Evolutionary conservation across 2,113 vertebrate genomes (phyloP).

Genomic region (Gallinago undulata): DNA sequence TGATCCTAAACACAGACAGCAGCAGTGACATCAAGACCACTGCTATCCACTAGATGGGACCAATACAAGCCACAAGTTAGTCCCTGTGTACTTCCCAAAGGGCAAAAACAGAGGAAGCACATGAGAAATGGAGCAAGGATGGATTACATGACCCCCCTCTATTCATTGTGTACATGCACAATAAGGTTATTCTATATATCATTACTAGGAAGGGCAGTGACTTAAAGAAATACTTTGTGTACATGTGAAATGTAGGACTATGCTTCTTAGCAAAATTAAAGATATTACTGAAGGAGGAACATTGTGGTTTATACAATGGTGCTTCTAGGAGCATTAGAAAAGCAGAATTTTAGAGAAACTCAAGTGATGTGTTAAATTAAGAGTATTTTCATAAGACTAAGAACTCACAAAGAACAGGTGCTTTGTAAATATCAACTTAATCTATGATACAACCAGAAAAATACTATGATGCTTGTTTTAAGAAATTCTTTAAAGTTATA

Average conservation of each 20-base stretch:
- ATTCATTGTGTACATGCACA: fast-evolving
- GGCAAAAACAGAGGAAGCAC: not conserved
- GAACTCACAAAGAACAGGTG: not conserved
- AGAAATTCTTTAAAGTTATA: not conserved
- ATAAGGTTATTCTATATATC: not conserved
- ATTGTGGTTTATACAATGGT: not conserved
- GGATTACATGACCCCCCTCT: not conserved
- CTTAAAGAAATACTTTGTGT: not conserved
- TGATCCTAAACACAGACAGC: fast-evolving
- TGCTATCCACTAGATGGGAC: not conserved
- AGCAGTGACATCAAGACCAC: not conserved
- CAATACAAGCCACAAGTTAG: not conserved
- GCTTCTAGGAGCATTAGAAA: not conserved
- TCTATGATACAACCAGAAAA: not conserved
- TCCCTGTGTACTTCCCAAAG: not conserved
- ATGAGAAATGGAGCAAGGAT: not conserved
- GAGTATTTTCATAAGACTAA: not conserved
- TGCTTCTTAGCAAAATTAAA: not conserved
- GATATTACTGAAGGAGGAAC: not conserved
- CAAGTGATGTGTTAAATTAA: not conserved
- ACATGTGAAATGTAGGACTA: fast-evolving
- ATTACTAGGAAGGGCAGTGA: not conserved
- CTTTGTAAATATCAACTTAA: not conserved
- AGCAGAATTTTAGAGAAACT: not conserved
- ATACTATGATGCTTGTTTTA: not conserved